Evolutionary conservation across 2,113 vertebrate species (phyloP).

Genomic region (Brachyhypopomus gauderio): DNA sequence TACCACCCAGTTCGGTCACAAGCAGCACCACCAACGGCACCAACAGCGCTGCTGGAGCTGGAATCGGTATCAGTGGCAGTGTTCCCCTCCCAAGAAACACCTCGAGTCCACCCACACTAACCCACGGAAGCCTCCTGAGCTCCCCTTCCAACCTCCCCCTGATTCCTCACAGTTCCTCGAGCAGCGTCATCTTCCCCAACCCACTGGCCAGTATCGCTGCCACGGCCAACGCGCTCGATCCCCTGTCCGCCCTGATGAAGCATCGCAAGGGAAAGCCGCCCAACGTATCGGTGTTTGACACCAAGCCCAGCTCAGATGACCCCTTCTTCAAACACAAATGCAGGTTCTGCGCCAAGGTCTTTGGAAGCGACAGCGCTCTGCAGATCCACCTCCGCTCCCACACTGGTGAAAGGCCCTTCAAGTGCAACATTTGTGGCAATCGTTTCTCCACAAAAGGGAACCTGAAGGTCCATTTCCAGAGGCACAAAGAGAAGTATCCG

Average conservation of each 20-base stretch:
- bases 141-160: conserved; percentile 88
- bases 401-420: conserved; percentile 96
- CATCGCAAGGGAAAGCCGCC: conserved; percentile 98
- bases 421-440: conserved; percentile 98
- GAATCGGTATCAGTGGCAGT: conserved; percentile 65
- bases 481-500: conserved; percentile 99
- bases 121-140: conserved; percentile 82
- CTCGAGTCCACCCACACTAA: conserved; percentile 82
- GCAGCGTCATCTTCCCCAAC: conserved; percentile 97
- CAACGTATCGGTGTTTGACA: conserved; percentile 96
- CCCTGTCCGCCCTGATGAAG: conserved; percentile 96
- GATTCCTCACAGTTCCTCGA: conserved; percentile 95
- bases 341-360: conserved; percentile 98
- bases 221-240: conserved; percentile 94
- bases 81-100: conserved; percentile 80
- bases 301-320: conserved; percentile 93
- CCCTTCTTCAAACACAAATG: conserved; percentile 99
- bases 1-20: conserved; percentile 75
- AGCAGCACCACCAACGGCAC: conserved; percentile 68
- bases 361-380: conserved; percentile 97
- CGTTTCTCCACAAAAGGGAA: conserved; percentile 99
- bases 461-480: conserved; percentile 98
- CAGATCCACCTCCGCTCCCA: conserved; percentile 98
- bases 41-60: conserved; percentile 59
- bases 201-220: conserved; percentile 96